Base-by-base conservation (phyloP, 2,888 invertebrate genomes). In the Elegia similella region DNA sequence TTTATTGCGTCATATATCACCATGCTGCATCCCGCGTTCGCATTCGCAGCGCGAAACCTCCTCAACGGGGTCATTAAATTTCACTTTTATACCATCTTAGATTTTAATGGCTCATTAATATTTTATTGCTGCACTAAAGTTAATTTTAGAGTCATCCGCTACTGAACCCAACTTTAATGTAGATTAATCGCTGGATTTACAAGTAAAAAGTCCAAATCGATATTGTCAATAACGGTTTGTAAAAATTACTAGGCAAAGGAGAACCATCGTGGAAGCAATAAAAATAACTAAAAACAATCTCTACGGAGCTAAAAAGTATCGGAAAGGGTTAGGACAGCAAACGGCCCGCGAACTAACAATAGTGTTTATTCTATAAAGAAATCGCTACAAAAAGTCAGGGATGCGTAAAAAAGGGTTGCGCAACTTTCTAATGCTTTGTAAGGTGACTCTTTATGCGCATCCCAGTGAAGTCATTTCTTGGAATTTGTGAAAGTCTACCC, bases 361-460 rank as follows among this genome's bases (percentile, higher is more conserved):
- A 80, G 80, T 75, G 70, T 79, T 76, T 73, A 79, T 80, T 81
- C 76, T 80, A 78, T 83, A 86, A 84, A 81, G 73, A 72, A 80
- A 78, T 78, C 77, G 67, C 75, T 74, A 78, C 77, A 86, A 87
- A 86, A 82, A 78, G 64, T 73, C 76, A 74, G 76, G 76, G 80
- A 80, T 74, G 77, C 79, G 82, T 82, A 85, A 82, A 82, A 73
- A 86, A 90, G 89, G 89, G 90, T 91, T 91, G 88, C 86, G 81
- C 84, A 91, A 91, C 91, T 91, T 91, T 91, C 91, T 86, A 89
- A 87, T 84, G 76, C 87, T 80, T 90, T 89, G 88, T 88, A 79
- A 88, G 86, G 84, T 87, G 80, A 78, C 76, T 73, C 69, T 81
- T 82, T 82, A 73, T 74, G 73, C 62, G 60, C 62, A 64, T 73